Evolutionary conservation across 2,888 invertebrate species (phyloP), one percentile per base, ranked within the genome.

Genomic region (Torymus tubicola): DNA sequence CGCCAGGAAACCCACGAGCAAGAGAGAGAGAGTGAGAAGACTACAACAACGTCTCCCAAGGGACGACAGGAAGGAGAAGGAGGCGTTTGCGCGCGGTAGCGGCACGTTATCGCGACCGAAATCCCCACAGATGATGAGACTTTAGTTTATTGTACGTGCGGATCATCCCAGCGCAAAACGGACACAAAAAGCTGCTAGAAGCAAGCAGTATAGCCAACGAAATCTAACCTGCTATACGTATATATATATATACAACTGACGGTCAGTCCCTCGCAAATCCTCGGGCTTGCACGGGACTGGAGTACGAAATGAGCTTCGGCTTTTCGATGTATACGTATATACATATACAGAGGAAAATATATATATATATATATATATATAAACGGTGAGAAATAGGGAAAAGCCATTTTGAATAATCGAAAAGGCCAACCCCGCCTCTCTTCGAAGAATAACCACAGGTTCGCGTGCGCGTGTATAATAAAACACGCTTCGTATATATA

Each of bases 61-160:
- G 78, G 78, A 78, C 18, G 58, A 70, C 57, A 53, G 21, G 16
- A 52, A 73, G 21, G 31, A 12, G 50, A 13, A 16, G 18, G 58
- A 58, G 24, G 63, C n/a, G 75, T 11, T 14, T 52, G 50, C 21
- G 64, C 68, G 24, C n/a, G n/a, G n/a, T n/a, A n/a, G 57, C 61
- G 69, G 57, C 61, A 65, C 72, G 77, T 77, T 80, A 82, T 82
- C 89, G 88, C 86, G 88, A 86, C 87, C 84, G 86, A 90, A 90
- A 90, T 90, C 90, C 90, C 88, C 88, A 87, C 86, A 87, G 90
- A 90, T 90, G 90, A 90, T 90, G 90, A 89, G 89, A 90, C 90
- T 90, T 90, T 90, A 87, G 88, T 90, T 90, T 90, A 90, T 90
- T 88, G 90, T 89, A 88, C 87, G 88, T 88, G 89, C 75, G 76